Conservation (phyloP, 2,888 invertebrate genomes). For the Brenthis daphne region DNA sequence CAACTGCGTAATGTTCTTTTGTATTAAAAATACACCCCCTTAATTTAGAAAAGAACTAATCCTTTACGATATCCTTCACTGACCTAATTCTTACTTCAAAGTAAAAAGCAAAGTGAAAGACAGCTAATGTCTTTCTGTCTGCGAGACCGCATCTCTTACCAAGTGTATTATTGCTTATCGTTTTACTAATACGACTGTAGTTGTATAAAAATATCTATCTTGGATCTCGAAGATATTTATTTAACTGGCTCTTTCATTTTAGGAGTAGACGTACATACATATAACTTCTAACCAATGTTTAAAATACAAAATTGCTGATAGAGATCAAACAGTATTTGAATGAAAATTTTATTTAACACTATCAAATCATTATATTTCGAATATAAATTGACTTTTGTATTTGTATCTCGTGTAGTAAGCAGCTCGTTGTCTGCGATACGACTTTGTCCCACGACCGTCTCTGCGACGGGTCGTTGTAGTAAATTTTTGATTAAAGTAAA, state of each 20-base stretch:
- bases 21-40: conserved; percentile 18
- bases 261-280: too few relatives aligned
- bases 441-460: neutral
- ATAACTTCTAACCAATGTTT: too few relatives aligned
- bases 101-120: conserved; percentile 4
- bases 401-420: neutral
- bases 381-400: too few relatives aligned
- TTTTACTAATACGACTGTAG: neutral
- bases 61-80: conserved; percentile 19
- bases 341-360: too few relatives aligned
- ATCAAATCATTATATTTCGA: too few relatives aligned
- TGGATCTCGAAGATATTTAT: too few relatives aligned
- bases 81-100: conserved; percentile 18
- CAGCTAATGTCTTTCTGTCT: conserved; percentile 12
- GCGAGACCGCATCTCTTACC: conserved; percentile 5
- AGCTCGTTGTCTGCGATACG: neutral
- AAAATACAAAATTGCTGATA: too few relatives aligned
- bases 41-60: conserved; percentile 19
- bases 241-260: too few relatives aligned
- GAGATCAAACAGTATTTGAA: too few relatives aligned
- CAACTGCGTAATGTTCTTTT: conserved; percentile 23
- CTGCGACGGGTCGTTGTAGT: conserved; percentile 5
- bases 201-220: neutral
- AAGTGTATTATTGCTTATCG: neutral
- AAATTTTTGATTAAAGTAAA: conserved; percentile 20